Evolutionary conservation across 2,113 vertebrate species (phyloP), one percentile per base, ranked within the genome.

Genomic region (Alethe diademata): DNA sequence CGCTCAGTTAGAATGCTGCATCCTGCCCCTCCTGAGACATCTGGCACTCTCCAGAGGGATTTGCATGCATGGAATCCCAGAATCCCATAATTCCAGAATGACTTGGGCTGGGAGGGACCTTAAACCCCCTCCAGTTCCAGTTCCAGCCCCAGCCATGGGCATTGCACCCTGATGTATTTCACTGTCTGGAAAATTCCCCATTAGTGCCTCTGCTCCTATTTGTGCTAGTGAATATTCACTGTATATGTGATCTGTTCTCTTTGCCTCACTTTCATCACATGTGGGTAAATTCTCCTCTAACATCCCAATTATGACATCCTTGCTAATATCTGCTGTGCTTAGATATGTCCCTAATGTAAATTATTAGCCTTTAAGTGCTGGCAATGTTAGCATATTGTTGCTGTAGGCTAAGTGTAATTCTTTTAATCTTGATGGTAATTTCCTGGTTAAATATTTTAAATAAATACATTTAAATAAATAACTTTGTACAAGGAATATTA

Each of bases 381-480:
- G 86, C 90, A 95, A 84, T 16, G 57, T 45, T 84, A 73, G 66
- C 36, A 42, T 93, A 48, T 36, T 57, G 75, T 92, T 96, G 61
- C 92, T 96, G 73, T 78, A 90, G 47, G 78, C 66, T 54, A 95
- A 79, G 36, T 57, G 65, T 62, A 88, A 74, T 88, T 93, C 82
- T 86, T 95, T 92, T 94, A 88, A 90, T 70, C 93, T 65, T 48
- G 89, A 78, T 97, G 84, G 45, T 89, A 84, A 94, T 92, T 96
- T 95, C 57, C 58, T 86, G 62, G 38, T 88, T 96, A 89, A 92
- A 92, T 97, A 94, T 84, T 87, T 95, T 92, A 89, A 83, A 96
- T 93, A 96, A 94, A 94, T 93, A 47, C 29, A 78, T 94, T 92
- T 93, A 88, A 96, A 92, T 95, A 88, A 89, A 84, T 95, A 92